Conservation (phyloP, 2,888 invertebrate genomes). For the Aphodius sticticus region DNA sequence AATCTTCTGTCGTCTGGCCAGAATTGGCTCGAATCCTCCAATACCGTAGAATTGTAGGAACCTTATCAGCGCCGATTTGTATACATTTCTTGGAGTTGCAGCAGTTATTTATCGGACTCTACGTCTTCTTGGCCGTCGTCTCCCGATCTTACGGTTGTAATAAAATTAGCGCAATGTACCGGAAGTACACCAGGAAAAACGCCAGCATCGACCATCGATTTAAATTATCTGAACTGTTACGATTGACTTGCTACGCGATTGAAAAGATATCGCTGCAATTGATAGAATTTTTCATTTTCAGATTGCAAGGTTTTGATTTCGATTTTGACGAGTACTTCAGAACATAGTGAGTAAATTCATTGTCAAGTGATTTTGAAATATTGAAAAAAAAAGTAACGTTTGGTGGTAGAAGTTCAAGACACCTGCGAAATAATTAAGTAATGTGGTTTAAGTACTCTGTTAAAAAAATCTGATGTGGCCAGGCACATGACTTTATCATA, state of each 20-base stretch:
- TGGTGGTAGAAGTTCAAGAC: no score
- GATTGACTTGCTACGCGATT: neutral
- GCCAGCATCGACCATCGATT: neutral
- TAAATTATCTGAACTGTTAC: neutral
- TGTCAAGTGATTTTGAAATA: no score
- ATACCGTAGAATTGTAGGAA: neutral
- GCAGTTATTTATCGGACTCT: neutral
- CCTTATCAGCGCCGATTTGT: neutral
- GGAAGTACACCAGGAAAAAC: neutral
- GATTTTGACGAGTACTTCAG: no score
- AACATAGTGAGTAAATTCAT: no score
- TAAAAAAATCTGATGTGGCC: no score
- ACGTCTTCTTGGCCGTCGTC: neutral
- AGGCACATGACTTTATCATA: no score
- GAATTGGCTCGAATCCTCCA: neutral
- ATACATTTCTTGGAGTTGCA: neutral
- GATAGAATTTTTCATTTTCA: no score
- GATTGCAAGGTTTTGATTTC: no score
- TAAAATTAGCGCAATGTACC: neutral
- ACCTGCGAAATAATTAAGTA: no score
- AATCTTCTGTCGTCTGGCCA: neutral
- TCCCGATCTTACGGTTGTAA: neutral
- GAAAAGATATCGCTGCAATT: neutral
- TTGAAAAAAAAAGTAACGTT: no score
- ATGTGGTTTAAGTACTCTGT: no score